phyloP scores from a whole-genome alignment of 2,113 vertebrate genomes.

The Polypterus senegalus region DNA sequence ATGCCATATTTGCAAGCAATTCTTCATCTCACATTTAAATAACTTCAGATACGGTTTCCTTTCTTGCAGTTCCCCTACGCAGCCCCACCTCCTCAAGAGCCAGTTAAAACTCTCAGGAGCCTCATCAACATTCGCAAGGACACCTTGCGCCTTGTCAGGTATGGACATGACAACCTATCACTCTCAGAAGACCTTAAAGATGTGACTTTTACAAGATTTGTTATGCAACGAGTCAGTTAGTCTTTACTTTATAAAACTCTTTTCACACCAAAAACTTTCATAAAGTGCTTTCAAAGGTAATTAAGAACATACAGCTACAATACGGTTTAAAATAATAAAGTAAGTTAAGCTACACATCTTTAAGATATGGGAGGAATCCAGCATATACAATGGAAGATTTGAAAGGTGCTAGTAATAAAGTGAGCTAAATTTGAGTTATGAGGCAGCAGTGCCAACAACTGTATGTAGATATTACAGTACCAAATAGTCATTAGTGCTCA shows the following conservation, averaged over 20 bases:
- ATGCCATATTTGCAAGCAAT: conserved; percentile 23
- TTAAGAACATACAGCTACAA: not conserved
- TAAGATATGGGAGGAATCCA: not conserved
- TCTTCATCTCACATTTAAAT: too few relatives aligned
- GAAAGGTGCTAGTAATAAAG: too few relatives aligned
- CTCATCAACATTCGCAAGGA: conserved; percentile 96
- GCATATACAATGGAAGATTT: not conserved
- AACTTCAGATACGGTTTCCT: conserved; percentile 3
- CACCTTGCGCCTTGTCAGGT: conserved; percentile 86
- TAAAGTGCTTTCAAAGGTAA: not conserved
- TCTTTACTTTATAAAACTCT: too few relatives aligned
- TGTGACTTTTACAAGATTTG: too few relatives aligned
- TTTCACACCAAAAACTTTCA: not conserved
- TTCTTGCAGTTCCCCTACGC: conserved; percentile 80
- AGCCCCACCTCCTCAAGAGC: conserved; percentile 91
- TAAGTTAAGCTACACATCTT: not conserved
- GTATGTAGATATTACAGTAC: too few relatives aligned
- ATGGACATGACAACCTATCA: conserved; percentile 19
- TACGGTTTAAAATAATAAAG: not conserved
- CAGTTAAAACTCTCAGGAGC: conserved; percentile 90
- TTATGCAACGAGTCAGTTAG: too few relatives aligned
- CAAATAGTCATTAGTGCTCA: too few relatives aligned
- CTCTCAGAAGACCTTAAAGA: not conserved
- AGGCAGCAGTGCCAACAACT: too few relatives aligned
- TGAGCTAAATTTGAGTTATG: too few relatives aligned